Evolutionary conservation across 1,140 invertebrate species (phyloP).

Genomic region (Caerostris darwini): DNA sequence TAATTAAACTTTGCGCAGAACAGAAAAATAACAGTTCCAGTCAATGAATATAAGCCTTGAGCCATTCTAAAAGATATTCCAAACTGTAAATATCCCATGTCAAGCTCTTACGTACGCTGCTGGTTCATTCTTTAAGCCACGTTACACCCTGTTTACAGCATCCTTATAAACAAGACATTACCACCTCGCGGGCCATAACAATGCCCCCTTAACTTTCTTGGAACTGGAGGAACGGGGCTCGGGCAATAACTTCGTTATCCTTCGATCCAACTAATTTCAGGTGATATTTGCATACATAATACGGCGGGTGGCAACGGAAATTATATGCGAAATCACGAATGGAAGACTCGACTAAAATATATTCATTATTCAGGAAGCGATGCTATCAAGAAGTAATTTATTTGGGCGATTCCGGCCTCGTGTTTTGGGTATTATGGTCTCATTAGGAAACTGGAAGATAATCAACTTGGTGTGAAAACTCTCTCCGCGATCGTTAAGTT

Average conservation of each 20-base stretch:
- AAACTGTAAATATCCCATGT: too few relatives aligned
- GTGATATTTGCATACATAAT: conserved; percentile 48
- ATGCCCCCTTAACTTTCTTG: background rate
- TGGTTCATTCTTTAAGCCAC: background rate
- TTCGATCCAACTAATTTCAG: background rate
- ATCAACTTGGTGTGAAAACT: conserved; percentile 45
- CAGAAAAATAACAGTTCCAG: too few relatives aligned
- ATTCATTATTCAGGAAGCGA: conserved; percentile 54
- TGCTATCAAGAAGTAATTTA: conserved; percentile 67
- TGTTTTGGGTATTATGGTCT: conserved; percentile 44
- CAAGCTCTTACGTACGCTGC: too few relatives aligned
- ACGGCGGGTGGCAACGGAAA: background rate
- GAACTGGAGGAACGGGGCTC: background rate
- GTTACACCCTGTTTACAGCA: background rate
- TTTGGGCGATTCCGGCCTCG: background rate
- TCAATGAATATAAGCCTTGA: too few relatives aligned
- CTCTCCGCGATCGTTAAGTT: background rate
- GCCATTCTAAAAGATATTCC: too few relatives aligned
- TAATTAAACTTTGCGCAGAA: too few relatives aligned
- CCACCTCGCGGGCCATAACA: background rate
- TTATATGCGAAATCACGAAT: conserved; percentile 57
- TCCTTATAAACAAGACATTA: background rate
- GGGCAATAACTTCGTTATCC: background rate
- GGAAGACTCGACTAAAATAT: conserved; percentile 23
- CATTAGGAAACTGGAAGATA: background rate